Evolutionary conservation across 2,888 invertebrate genomes (phyloP).

Genomic region (Dastarcus helophoroides): DNA sequence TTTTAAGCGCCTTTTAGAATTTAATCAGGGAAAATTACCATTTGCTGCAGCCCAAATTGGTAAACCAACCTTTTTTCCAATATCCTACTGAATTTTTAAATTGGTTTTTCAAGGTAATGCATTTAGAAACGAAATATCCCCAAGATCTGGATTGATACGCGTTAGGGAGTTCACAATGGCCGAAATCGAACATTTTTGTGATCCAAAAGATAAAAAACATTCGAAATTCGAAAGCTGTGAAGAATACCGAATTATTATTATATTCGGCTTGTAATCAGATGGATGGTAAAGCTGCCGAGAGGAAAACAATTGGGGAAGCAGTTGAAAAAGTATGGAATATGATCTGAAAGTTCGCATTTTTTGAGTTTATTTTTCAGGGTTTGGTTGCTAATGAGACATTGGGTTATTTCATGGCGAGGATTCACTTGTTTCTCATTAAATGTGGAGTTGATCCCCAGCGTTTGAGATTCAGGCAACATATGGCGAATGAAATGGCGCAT

Average conservation of each 20-base stretch:
- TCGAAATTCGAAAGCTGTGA: constrained; percentile 76
- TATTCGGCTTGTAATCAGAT: constrained; percentile 97
- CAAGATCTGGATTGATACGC: constrained; percentile 86
- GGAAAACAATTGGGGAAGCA: constrained; percentile 74
- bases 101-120: constrained; percentile 54
- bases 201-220: constrained; percentile 77
- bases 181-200: constrained; percentile 99
- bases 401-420: constrained; percentile 95
- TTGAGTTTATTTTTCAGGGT: constrained; percentile 37
- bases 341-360: background rate
- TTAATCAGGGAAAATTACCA: constrained; percentile 91
- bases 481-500: constrained; percentile 99
- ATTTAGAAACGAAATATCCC: constrained; percentile 98
- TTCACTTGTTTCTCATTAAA: constrained; percentile 76
- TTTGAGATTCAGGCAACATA: constrained; percentile 93
- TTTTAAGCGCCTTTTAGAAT: constrained; percentile 93
- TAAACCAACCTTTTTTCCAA: constrained; percentile 19
- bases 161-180: constrained; percentile 99
- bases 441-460: constrained; percentile 79
- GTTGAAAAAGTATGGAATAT: constrained; percentile 50
- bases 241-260: constrained; percentile 63
- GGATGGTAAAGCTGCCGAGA: constrained; percentile 82
- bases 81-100: background rate
- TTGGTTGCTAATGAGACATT: constrained; percentile 94
- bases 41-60: constrained; percentile 99